Base-by-base conservation (phyloP, 2,888 invertebrate species). In the Chloromyia formosa region DNA sequence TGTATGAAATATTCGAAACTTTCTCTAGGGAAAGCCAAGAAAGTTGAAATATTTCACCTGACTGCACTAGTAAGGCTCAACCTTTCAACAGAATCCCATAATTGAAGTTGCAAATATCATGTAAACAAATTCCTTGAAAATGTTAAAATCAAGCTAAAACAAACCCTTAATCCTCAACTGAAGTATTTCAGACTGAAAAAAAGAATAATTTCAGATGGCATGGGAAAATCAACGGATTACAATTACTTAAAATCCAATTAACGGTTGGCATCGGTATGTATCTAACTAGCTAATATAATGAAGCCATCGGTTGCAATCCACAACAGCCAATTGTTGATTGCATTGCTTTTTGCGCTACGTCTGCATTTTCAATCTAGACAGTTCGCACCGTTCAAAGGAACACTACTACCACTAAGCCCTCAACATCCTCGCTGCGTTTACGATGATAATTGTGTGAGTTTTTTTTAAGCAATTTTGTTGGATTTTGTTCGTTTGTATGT, bases 211-310 rank as follows among this genome's bases (percentile, higher is more conserved):
- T n/a, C n/a, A n/a, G 45, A 5, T 49, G 9, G 1, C 66, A 18
- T 66, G 66, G 49, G 49, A 66, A 49, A 66, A 66, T 49, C 22
- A 14, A 35, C 66, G 49, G 23, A 20, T 1, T 49, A 66, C 71
- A 71, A 71, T 71, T 71, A 71, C 71, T 71, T 71, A 71, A 71
- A 71, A 56, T 71, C 71, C 71, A 71, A 71, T 71, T 71, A 71
- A 56, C 66, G 49, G 49, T 66, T 49, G 49, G 20, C 45, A 66
- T 45, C 66, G 66, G 27, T 35, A 35, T 22, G 16, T 49, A 49
- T 66, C 22, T 66, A 49, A 49, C 27, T 35, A 62, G 45, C 66
- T 45, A 66, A 66, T 53, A 12, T 66, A 66, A 66, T 66, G 49
- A 66, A 66, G 66, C 66, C 45, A 66, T 66, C 27, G 27, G 27